These are phyloP conservation scores for Channa striata DNA, from an alignment of 2,797 vertebrate species.

Conservation along the genomic window DNA sequence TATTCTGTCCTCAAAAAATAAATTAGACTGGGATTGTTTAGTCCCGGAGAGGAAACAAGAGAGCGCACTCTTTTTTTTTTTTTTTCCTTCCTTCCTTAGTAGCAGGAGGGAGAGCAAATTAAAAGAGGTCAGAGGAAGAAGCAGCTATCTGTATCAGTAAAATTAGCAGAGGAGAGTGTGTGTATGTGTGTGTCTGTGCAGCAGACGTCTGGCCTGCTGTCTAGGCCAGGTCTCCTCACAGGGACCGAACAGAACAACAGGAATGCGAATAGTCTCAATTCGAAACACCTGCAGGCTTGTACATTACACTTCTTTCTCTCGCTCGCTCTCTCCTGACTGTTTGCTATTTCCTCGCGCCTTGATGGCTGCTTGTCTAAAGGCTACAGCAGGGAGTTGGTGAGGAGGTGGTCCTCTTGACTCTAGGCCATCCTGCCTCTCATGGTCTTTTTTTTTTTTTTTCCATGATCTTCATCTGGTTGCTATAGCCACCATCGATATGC, in stretches of 20 bases:
- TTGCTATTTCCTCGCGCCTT: constrained; percentile 67
- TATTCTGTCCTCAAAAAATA: constrained; percentile 89
- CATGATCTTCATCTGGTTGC: constrained; percentile 65
- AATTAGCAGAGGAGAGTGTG: constrained; percentile 69
- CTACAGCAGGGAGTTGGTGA: constrained; percentile 65
- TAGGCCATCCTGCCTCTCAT: constrained; percentile 54
- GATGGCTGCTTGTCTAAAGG: constrained; percentile 68
- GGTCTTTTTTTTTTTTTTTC: constrained; percentile 40
- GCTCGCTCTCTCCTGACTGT: constrained; percentile 54
- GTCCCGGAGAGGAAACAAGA: constrained; percentile 85
- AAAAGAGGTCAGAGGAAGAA: constrained; percentile 86
- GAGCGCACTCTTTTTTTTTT: constrained; percentile 42
- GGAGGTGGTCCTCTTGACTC: constrained; percentile 72
- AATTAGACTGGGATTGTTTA: constrained; percentile 90
- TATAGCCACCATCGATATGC: constrained; percentile 70
- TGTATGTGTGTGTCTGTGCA: constrained; percentile 32
- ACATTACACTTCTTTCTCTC: constrained; percentile 57
- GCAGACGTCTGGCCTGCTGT: constrained; percentile 74
- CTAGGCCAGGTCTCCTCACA: constrained; percentile 63
- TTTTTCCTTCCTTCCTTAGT: constrained; percentile 47
- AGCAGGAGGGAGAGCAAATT: constrained; percentile 78
- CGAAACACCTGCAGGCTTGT: constrained; percentile 68
- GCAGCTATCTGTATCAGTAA: constrained; percentile 80
- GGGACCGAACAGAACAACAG: constrained; percentile 56
- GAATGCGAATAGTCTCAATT: constrained; percentile 52